Evolutionary conservation across 2,888 invertebrate species (phyloP).

Genomic region (Pilophorus perplexus): DNA sequence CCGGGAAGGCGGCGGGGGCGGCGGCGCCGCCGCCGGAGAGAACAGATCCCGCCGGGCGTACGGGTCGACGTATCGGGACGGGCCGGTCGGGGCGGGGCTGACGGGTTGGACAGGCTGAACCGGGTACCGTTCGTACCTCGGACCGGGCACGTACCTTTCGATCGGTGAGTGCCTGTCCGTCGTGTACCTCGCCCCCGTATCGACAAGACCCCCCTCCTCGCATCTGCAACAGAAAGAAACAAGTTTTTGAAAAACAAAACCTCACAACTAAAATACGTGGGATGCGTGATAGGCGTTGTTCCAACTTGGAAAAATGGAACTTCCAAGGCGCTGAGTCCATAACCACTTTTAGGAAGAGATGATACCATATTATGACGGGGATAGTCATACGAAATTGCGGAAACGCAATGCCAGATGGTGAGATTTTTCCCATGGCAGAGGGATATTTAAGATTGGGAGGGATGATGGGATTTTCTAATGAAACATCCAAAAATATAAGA

Average conservation of each 20-base stretch:
- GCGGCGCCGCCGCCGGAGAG: slow-evolving; percentile 48
- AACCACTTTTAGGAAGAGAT: no score
- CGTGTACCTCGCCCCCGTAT: slow-evolving; percentile 44
- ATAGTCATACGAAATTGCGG: no score
- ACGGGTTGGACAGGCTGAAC: slow-evolving; percentile 8
- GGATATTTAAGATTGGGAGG: no score
- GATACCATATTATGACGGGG: no score
- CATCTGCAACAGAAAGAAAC: slow-evolving; percentile 41
- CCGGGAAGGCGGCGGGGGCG: slow-evolving; percentile 46
- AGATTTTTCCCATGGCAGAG: no score
- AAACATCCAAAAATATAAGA: no score
- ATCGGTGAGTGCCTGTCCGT: slow-evolving; percentile 45
- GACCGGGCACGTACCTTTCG: slow-evolving; percentile 46
- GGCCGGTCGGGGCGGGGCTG: slow-evolving; percentile 21
- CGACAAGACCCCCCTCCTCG: slow-evolving; percentile 44
- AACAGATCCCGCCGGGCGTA: slow-evolving; percentile 49
- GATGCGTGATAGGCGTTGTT: no score
- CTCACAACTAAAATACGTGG: neutral
- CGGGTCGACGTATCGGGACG: slow-evolving; percentile 50
- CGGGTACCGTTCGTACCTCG: slow-evolving; percentile 56
- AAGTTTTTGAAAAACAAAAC: no score
- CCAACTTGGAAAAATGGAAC: no score
- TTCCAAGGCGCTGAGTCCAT: no score
- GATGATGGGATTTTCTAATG: no score
- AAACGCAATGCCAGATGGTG: no score